Percentiles rank a stretch among this genome's conserved stretches.
These are phyloP conservation scores for Etheostoma nigrum DNA, from an alignment of 2,797 vertebrate genomes.

Conservation along the genomic window DNA sequence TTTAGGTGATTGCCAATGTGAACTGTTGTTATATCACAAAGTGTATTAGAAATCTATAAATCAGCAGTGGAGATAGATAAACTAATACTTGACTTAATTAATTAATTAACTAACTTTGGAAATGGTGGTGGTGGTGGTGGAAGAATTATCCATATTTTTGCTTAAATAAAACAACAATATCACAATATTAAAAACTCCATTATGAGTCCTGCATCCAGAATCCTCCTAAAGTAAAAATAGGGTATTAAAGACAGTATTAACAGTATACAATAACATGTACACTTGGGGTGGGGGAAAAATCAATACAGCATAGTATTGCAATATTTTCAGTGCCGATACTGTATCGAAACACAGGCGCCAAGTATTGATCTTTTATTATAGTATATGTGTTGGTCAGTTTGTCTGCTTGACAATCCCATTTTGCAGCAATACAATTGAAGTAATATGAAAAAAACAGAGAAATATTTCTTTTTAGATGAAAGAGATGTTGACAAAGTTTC, in stretches of 20 bases:
- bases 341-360: too few species aligned
- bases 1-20: background rate
- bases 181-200: background rate
- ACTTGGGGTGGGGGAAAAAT: background rate
- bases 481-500: too few species aligned
- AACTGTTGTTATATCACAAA: background rate
- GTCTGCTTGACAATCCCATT: too few species aligned
- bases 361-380: too few species aligned
- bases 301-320: too few species aligned
- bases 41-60: background rate
- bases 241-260: background rate
- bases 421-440: too few species aligned
- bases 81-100: background rate
- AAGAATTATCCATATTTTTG: background rate
- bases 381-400: too few species aligned
- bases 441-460: too few species aligned
- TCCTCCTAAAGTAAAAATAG: background rate
- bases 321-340: too few species aligned
- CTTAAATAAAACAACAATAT: background rate
- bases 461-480: too few species aligned
- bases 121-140: background rate
- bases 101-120: background rate
- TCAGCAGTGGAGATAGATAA: too few species aligned
- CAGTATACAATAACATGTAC: background rate
- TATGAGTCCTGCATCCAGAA: background rate